These are phyloP conservation scores for Leptinotarsa undecemlineata DNA, from an alignment of 1,140 invertebrate genomes.

Conservation along the genomic window DNA sequence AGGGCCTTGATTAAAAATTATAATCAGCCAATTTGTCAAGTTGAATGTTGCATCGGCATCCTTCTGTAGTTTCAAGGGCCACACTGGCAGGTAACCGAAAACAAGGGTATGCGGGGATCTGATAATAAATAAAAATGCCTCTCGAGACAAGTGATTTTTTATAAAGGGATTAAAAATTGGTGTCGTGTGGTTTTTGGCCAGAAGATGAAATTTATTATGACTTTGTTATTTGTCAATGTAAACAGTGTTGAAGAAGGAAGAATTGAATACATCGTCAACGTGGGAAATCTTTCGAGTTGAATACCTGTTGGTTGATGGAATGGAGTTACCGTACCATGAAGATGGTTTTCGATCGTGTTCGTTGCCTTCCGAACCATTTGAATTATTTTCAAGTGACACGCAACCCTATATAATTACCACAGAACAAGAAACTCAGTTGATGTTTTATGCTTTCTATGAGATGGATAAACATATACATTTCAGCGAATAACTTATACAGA, in stretches of 20 bases:
- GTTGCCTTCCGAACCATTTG: too few relatives aligned
- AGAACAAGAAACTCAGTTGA: too few relatives aligned
- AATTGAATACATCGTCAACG: conserved; percentile 12
- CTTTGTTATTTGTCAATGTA: conserved; percentile 15
- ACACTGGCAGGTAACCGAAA: conserved; percentile 29
- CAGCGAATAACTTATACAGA: too few relatives aligned
- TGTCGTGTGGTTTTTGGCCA: conserved; percentile 21
- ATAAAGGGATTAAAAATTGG: conserved; percentile 21
- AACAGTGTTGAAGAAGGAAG: conserved; percentile 2
- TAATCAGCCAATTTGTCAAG: conserved; percentile 45
- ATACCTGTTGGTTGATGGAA: too few relatives aligned
- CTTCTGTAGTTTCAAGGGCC: conserved; percentile 22
- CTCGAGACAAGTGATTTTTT: conserved; percentile 26
- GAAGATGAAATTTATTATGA: conserved; percentile 2
- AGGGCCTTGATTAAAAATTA: conserved; percentile 41
- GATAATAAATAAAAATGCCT: conserved; percentile 26
- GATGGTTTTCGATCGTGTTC: too few relatives aligned
- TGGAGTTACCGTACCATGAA: too few relatives aligned
- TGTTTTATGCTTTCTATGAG: too few relatives aligned
- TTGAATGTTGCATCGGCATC: conserved; percentile 34
- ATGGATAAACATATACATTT: too few relatives aligned
- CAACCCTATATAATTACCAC: too few relatives aligned
- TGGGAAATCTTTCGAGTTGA: conserved; percentile 5
- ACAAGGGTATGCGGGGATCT: not conserved
- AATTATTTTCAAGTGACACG: too few relatives aligned